phyloP scores from a whole-genome alignment of 2,888 invertebrate species.

The Pyrrhosoma nymphula region DNA sequence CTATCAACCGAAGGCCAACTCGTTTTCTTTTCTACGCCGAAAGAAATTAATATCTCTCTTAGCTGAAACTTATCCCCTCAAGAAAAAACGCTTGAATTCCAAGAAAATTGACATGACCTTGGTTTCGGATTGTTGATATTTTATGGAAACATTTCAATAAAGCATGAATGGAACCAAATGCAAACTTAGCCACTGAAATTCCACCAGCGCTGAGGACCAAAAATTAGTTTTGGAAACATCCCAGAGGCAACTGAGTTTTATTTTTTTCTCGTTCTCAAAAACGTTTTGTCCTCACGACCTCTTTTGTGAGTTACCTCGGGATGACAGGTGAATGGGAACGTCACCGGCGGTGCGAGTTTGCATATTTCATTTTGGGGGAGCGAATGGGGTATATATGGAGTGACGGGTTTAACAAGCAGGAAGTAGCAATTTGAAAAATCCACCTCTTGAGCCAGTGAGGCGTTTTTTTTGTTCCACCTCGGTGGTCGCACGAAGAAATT shows the following conservation, averaged over 20 bases:
- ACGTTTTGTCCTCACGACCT: not conserved
- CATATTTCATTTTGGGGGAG: not conserved
- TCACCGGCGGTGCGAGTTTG: not conserved
- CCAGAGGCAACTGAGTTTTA: not conserved
- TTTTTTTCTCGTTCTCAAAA: not conserved
- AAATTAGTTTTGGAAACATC: not conserved
- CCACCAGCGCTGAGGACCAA: not conserved
- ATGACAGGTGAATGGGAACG: not conserved
- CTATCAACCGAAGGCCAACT: not conserved
- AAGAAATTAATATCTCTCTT: not conserved
- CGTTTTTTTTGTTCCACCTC: not conserved
- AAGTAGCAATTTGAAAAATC: not conserved
- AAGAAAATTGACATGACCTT: not conserved
- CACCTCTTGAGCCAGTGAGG: not conserved
- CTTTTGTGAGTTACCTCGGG: not conserved
- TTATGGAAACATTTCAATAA: not conserved
- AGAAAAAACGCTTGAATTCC: not conserved
- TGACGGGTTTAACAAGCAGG: not conserved
- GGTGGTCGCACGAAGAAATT: not conserved
- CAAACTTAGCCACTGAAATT: not conserved
- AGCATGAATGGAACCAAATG: not conserved
- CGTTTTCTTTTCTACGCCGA: not conserved
- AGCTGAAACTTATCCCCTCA: not conserved
- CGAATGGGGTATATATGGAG: not conserved
- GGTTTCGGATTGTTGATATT: not conserved